phyloP scores from a whole-genome alignment of 2,797 vertebrate genomes.

The Micropoecilia bifurca region DNA sequence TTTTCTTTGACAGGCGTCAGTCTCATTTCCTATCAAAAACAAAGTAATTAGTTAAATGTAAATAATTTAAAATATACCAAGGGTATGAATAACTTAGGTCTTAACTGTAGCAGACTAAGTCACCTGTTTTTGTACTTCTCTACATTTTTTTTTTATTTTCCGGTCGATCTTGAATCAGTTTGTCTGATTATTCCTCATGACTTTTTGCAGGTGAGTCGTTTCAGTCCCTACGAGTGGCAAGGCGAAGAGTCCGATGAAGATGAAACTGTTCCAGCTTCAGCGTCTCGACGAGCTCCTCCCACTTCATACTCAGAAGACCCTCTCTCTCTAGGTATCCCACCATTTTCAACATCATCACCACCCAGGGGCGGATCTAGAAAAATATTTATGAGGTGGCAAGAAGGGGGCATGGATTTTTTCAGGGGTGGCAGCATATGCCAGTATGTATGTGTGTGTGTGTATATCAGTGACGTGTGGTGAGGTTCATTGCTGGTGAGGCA shows the following conservation, averaged over 20 bases:
- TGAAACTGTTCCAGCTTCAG: conserved; percentile 52
- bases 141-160: not conserved
- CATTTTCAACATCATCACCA: not conserved
- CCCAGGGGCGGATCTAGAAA: too few species aligned
- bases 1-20: not conserved
- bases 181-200: not conserved
- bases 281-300: conserved; percentile 40
- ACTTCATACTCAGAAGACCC: conserved; percentile 51
- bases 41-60: not conserved
- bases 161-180: not conserved
- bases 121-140: not conserved
- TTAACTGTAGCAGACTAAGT: not conserved
- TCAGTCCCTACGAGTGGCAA: conserved; percentile 85
- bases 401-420: too few species aligned
- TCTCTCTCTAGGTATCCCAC: conserved; percentile 50
- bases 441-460: too few species aligned
- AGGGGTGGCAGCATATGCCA: too few species aligned
- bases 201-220: conserved; percentile 75
- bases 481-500: too few species aligned
- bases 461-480: too few species aligned
- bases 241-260: conserved; percentile 85
- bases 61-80: not conserved
- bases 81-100: not conserved
- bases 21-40: not conserved
- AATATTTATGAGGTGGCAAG: too few species aligned